These are phyloP conservation scores for Drosophila parabipectinata DNA, from an alignment of 1,140 invertebrate species.

Conservation along the genomic window DNA sequence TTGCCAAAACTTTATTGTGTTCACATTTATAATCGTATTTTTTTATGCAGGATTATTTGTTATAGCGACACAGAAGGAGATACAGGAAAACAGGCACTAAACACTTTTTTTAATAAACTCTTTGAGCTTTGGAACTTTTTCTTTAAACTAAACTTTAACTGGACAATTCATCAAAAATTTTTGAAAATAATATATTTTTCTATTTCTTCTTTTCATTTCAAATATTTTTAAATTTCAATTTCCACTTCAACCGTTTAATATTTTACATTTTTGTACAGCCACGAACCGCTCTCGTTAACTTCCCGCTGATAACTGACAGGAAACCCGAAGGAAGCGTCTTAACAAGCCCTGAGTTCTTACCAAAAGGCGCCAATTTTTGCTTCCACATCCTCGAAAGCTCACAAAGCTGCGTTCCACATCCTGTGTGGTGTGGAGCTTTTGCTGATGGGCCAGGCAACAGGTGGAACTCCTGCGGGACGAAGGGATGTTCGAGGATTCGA, in stretches of 20 bases:
- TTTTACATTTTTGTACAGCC: neutral
- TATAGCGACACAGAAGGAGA: constrained; percentile 24
- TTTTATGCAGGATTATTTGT: constrained; percentile 51
- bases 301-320: constrained; percentile 67
- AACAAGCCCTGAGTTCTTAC: constrained; percentile 67
- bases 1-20: constrained; percentile 43
- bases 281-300: constrained; percentile 60
- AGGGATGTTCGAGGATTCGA: constrained; percentile 10
- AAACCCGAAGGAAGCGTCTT: constrained; percentile 52
- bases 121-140: neutral
- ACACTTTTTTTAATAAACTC: constrained; percentile 4
- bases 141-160: neutral
- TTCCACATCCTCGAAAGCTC: constrained; percentile 62
- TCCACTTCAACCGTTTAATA: constrained; percentile 11
- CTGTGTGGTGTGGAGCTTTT: constrained; percentile 33
- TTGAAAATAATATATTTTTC: neutral
- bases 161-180: neutral
- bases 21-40: constrained; percentile 32
- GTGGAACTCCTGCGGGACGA: constrained; percentile 10
- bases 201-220: neutral
- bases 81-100: constrained; percentile 1
- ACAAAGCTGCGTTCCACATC: constrained; percentile 60
- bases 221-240: constrained; percentile 2
- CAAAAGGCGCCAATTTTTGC: constrained; percentile 67
- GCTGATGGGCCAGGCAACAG: constrained; percentile 29